Evolutionary conservation across 2,797 vertebrate species (phyloP).

Genomic region (Enteromius treurensis): DNA sequence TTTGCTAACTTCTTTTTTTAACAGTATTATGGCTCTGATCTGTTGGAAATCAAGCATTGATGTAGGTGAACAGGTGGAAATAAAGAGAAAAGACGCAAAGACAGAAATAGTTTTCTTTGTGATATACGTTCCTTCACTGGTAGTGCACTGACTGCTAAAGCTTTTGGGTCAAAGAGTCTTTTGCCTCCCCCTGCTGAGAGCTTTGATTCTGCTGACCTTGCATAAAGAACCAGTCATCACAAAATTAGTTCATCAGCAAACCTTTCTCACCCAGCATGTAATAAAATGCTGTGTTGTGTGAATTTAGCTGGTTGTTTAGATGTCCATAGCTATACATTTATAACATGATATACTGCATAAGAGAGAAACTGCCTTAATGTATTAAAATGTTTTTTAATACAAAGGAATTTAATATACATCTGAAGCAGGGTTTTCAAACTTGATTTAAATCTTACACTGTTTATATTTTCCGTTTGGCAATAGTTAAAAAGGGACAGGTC

Average conservation of each 20-base stretch:
- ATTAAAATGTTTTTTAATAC: not conserved
- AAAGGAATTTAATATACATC: no score
- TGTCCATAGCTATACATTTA: not conserved
- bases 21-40: not conserved
- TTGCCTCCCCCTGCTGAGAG: slow-evolving; percentile 33
- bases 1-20: not conserved
- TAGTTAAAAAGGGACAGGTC: not conserved
- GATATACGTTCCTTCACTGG: not conserved
- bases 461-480: not conserved
- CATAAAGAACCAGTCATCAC: slow-evolving; percentile 41
- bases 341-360: not conserved
- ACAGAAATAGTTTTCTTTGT: not conserved
- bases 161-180: slow-evolving; percentile 9
- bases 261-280: not conserved
- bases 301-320: slow-evolving; percentile 7
- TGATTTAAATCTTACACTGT: not conserved
- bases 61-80: slow-evolving; percentile 2
- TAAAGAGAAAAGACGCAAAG: not conserved
- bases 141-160: slow-evolving; percentile 12
- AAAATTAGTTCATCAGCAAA: slow-evolving; percentile 25
- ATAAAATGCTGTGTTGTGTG: not conserved
- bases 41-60: slow-evolving; percentile 6
- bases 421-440: not conserved
- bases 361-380: not conserved
- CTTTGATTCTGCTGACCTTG: slow-evolving; percentile 26